These are phyloP conservation scores for Pseudococcus viburni DNA, from an alignment of 2,888 invertebrate species.

Conservation along the genomic window DNA sequence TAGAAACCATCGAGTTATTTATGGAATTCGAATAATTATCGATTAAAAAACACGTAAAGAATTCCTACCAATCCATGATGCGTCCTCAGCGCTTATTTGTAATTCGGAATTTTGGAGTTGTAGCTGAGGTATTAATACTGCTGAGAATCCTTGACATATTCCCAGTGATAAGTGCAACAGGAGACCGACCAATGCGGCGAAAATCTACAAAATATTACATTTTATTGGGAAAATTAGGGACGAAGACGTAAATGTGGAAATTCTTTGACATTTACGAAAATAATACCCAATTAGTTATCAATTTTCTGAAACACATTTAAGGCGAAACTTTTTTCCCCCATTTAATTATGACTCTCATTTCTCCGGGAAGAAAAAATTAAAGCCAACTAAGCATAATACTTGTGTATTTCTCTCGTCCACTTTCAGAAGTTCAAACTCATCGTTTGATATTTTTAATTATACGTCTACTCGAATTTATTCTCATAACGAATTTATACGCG, in stretches of 20 bases:
- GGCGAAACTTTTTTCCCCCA: too few relatives aligned
- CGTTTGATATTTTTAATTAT: not conserved
- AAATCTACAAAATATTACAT: not conserved
- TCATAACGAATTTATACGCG: not conserved
- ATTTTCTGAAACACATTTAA: too few relatives aligned
- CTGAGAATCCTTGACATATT: constrained; percentile 82
- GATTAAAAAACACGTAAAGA: not conserved
- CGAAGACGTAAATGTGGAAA: too few relatives aligned
- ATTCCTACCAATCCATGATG: constrained; percentile 79
- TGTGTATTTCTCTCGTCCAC: too few relatives aligned
- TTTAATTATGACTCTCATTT: too few relatives aligned
- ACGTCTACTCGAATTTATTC: not conserved
- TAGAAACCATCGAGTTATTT: constrained; percentile 69
- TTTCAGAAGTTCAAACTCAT: too few relatives aligned
- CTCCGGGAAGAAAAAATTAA: too few relatives aligned
- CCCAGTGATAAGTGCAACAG: constrained; percentile 78
- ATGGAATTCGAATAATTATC: not conserved
- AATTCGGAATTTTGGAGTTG: constrained; percentile 69
- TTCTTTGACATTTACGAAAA: too few relatives aligned
- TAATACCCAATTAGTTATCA: too few relatives aligned
- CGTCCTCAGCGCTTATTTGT: constrained; percentile 76
- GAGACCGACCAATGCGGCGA: constrained; percentile 28
- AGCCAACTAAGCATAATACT: too few relatives aligned
- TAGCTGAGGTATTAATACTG: constrained; percentile 81
- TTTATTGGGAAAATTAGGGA: too few relatives aligned